A percentile compares a stretch with the other conserved stretches of the same genome.
phyloP scores from a whole-genome alignment of 2,113 vertebrate genomes.

The Tapirus terrestris region DNA sequence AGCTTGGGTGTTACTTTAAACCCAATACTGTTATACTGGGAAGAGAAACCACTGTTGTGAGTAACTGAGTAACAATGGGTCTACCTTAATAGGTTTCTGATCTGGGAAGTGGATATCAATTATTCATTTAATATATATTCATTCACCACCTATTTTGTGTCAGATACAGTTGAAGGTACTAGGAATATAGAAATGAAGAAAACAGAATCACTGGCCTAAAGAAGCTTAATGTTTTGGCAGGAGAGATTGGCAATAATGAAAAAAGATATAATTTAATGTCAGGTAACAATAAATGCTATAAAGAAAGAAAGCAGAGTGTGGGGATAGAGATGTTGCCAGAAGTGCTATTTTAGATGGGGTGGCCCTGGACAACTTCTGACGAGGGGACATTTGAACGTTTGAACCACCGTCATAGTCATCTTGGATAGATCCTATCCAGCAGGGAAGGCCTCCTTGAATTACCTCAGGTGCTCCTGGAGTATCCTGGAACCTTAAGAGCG shows the following conservation, averaged over 20 bases:
- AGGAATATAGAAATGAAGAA: neutral
- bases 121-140: neutral
- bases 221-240: neutral
- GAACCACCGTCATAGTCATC: neutral
- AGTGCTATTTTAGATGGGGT: neutral
- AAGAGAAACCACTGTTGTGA: neutral
- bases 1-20: neutral
- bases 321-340: neutral
- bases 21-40: neutral
- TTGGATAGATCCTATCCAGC: neutral
- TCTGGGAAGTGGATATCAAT: neutral
- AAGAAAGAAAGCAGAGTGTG: neutral
- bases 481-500: neutral
- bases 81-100: neutral
- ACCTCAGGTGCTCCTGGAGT: neutral
- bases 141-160: neutral
- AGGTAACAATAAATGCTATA: neutral
- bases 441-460: neutral
- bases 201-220: neutral
- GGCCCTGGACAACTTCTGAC: neutral
- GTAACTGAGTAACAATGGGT: neutral
- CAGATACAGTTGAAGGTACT: neutral
- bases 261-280: neutral
- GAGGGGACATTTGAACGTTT: neutral
- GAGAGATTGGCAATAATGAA: neutral